Evolutionary conservation across 2,113 vertebrate species (phyloP), one percentile per base, ranked within the genome.

Genomic region (Cricetomys ansorgei): DNA sequence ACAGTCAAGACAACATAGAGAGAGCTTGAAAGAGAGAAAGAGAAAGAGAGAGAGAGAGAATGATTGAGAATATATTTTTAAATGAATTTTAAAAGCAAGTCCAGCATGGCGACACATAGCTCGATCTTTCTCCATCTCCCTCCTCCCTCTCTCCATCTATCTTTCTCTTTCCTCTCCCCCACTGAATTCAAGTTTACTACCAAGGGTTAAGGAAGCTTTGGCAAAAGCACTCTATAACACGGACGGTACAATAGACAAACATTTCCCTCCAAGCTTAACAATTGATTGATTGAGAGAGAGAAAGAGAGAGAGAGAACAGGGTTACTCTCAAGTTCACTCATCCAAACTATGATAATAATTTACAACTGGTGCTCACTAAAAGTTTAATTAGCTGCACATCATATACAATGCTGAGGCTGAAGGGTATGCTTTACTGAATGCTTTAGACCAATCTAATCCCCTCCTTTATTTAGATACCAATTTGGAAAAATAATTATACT

Each of bases 401-500:
- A 88, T 23, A 10, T 12, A 45, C n/a, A 92, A 88, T 53, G 21
- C 34, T 15, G 0, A 84, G 91, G 70, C 12, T 70, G 25, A 69
- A 95, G 2, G 85, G 4, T 94, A 25, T 5, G 70, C 27, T 69
- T 95, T 90, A 75, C 29, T 34, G 29, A 31, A 55, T 86, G 86
- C 91, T 92, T 96, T 15, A 15, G 72, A 48, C 11, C 89, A 70
- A 3, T 16, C 17, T 93, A 89, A 57, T 40, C 15, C 93, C n/a
- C 4, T 40, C 93, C 93, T 92, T 81, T 96, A 96, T 96, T 86
- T 96, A 95, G 91, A 88, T 3, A 83, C 1, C 67, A 69, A 80
- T 94, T 96, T 98, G 57, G 81, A 97, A 77, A 91, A 9, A 21
- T 81, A 97, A 97, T 96, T 95, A 95, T 31, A 86, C 85, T 94